These are phyloP conservation scores for Hylyphantes graminicola DNA, from an alignment of 1,140 invertebrate genomes.

Conservation along the genomic window DNA sequence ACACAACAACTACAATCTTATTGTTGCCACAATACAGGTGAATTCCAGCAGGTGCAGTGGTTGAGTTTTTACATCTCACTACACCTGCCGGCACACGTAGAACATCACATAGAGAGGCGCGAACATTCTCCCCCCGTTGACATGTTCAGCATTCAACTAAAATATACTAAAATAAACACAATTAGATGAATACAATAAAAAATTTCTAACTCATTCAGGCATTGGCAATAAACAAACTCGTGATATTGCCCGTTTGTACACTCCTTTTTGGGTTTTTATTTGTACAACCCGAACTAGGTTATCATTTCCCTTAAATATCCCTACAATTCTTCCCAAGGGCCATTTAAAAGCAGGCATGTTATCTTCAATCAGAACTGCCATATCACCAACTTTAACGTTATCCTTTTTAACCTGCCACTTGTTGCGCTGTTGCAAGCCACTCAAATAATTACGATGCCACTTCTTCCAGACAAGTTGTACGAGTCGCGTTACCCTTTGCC, in stretches of 20 bases:
- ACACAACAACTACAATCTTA: too few species aligned
- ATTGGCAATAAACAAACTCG: neutral
- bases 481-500: neutral
- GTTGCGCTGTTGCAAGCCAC: neutral
- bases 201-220: neutral
- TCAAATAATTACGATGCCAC: neutral
- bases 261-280: neutral
- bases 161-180: too few species aligned
- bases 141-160: too few species aligned
- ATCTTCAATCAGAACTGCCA: conserved; percentile 3
- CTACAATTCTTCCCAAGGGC: neutral
- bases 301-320: neutral
- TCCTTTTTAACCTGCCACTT: conserved; percentile 19
- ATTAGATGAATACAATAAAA: too few species aligned
- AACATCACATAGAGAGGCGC: too few species aligned
- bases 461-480: neutral
- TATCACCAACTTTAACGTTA: neutral
- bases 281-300: neutral
- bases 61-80: too few species aligned
- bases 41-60: too few species aligned
- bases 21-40: too few species aligned
- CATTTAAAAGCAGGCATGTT: conserved; percentile 12
- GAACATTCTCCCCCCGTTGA: too few species aligned
- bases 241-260: neutral
- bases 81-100: too few species aligned